Evolutionary conservation across 2,888 invertebrate species (phyloP).

Genomic region (Eulithis prunata): DNA sequence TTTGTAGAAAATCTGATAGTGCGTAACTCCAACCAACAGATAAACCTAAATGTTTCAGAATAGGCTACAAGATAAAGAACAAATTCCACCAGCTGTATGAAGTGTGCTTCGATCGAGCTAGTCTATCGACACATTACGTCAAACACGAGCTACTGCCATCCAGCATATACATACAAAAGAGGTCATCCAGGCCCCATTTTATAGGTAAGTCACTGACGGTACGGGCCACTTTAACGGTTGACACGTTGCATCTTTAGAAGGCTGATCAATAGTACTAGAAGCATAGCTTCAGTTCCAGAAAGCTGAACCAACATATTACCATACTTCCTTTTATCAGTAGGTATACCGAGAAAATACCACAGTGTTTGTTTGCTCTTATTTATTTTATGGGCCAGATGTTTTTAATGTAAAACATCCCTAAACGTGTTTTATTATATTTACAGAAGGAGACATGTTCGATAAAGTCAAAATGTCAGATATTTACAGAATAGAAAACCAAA

Average conservation of each 20-base stretch:
- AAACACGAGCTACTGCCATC: slow-evolving; percentile 56
- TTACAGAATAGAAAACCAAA: slow-evolving; percentile 60
- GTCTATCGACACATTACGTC: slow-evolving; percentile 58
- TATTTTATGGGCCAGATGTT: no score
- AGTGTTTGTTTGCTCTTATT: no score
- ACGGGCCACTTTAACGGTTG: no score
- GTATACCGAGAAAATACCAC: no score
- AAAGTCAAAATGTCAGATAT: slow-evolving; percentile 58
- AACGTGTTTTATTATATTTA: slow-evolving; percentile 26
- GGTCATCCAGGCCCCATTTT: slow-evolving; percentile 52
- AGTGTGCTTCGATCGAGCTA: slow-evolving; percentile 61
- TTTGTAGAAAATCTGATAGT: no score
- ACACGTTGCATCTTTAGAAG: not conserved
- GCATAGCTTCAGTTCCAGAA: no score
- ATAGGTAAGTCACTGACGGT: slow-evolving; percentile 54
- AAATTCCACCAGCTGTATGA: slow-evolving; percentile 60
- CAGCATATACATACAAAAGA: slow-evolving; percentile 47
- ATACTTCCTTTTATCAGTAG: no score
- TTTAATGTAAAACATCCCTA: no score
- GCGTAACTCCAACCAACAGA: no score
- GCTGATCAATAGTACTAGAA: no score
- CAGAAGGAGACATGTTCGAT: slow-evolving; percentile 66
- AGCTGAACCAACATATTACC: no score
- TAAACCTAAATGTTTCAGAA: slow-evolving; percentile 53
- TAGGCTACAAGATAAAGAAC: slow-evolving; percentile 61